Evolutionary conservation across 1,140 invertebrate genomes (phyloP).

Genomic region (Dreissena rostriformis): DNA sequence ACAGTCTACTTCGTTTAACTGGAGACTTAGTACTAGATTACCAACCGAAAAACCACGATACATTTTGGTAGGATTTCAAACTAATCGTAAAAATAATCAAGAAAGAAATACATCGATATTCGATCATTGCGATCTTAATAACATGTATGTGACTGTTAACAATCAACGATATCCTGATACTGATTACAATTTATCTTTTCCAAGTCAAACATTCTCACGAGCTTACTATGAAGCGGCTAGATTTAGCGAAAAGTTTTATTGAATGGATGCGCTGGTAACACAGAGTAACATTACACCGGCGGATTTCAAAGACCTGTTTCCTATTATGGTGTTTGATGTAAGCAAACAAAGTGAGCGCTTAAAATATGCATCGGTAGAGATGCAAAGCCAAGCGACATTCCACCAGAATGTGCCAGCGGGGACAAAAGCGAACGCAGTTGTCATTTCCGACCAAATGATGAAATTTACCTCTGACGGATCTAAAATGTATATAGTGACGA

Average conservation of each 20-base stretch:
- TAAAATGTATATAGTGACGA: conserved; percentile 33
- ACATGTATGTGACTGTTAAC: no score
- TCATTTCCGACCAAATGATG: conserved; percentile 36
- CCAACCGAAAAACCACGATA: neutral
- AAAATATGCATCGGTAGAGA: conserved; percentile 42
- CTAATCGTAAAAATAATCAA: conserved; percentile 45
- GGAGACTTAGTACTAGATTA: neutral
- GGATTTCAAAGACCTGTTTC: conserved; percentile 49
- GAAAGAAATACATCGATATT: no score
- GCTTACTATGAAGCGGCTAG: conserved; percentile 43
- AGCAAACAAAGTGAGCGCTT: conserved; percentile 52
- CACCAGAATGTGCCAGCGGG: conserved; percentile 22
- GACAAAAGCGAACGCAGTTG: conserved; percentile 35
- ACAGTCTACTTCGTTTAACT: neutral
- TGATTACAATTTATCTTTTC: conserved; percentile 35
- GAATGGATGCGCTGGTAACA: conserved; percentile 46
- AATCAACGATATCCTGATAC: conserved; percentile 25
- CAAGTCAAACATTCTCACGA: conserved; percentile 45
- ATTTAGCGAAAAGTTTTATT: conserved; percentile 49
- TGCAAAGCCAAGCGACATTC: conserved; percentile 45
- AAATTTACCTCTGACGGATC: conserved; percentile 19
- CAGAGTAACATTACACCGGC: conserved; percentile 44
- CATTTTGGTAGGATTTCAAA: conserved; percentile 17
- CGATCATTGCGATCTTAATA: no score
- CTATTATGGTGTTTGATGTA: conserved; percentile 42